A percentile compares a stretch with the other conserved stretches of the same genome.
phyloP scores from a whole-genome alignment of 1,140 invertebrate species.

The Acromyrmex charruanus region DNA sequence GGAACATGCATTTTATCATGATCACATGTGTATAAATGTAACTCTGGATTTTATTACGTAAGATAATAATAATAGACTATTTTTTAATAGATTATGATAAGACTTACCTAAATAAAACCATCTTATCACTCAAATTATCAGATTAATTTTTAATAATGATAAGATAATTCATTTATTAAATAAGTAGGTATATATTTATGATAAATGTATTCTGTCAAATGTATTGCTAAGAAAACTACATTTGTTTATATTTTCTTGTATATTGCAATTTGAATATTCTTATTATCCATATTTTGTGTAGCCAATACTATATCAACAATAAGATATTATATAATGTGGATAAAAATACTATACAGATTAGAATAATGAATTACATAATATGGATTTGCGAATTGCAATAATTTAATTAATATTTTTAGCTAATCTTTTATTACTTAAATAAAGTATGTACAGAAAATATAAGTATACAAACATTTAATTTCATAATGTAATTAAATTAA shows the following conservation, averaged over 20 bases:
- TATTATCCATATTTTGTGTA: background rate
- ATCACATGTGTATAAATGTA: conserved; percentile 5
- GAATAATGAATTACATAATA: too few relatives aligned
- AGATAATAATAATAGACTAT: background rate
- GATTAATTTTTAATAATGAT: conserved; percentile 64
- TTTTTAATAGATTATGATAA: conserved; percentile 56
- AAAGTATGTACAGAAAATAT: background rate
- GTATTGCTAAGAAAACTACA: background rate
- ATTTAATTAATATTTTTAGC: conserved; percentile 9
- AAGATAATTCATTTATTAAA: conserved; percentile 53
- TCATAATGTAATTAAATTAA: background rate
- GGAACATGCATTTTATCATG: background rate
- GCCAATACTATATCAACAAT: too few relatives aligned
- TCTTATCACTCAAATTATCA: conserved; percentile 65
- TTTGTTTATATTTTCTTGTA: background rate
- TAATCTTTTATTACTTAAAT: background rate
- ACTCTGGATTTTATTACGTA: conserved; percentile 36
- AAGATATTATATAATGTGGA: too few relatives aligned
- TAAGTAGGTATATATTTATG: background rate
- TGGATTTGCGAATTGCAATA: background rate
- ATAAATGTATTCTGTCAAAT: too few relatives aligned
- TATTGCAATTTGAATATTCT: conserved; percentile 9
- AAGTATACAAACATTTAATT: background rate
- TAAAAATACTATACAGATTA: too few relatives aligned
- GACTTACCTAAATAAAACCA: conserved; percentile 62